Conservation (phyloP, 1,140 invertebrate species). For the Papilio helenus region DNA sequence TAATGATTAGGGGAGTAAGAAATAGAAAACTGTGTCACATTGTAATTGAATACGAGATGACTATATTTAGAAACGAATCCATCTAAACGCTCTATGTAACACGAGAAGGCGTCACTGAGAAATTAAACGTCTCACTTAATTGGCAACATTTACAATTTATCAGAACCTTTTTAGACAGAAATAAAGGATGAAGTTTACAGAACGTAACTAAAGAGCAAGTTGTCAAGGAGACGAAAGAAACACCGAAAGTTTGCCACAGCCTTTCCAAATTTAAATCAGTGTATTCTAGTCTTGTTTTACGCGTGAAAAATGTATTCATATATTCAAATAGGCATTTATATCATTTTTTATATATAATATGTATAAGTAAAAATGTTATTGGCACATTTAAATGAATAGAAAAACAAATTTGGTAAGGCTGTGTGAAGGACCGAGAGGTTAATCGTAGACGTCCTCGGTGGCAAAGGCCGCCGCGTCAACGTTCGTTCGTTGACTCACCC, state of each 20-base stretch:
- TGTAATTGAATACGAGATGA: background rate
- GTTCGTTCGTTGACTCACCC: slow-evolving; percentile 35
- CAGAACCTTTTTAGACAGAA: background rate
- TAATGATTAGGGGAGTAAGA: background rate
- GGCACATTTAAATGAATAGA: slow-evolving; percentile 16
- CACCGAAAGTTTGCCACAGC: too few relatives aligned
- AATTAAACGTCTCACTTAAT: background rate
- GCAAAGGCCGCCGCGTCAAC: slow-evolving; percentile 22
- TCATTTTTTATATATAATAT: background rate
- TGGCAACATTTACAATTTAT: background rate
- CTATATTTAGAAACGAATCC: background rate
- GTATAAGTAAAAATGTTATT: background rate
- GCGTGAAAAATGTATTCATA: background rate
- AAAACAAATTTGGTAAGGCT: slow-evolving; percentile 26
- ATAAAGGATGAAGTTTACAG: background rate
- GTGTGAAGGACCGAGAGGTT: slow-evolving; percentile 35
- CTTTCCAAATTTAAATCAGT: background rate
- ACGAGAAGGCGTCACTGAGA: background rate
- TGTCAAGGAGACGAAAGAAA: too few relatives aligned
- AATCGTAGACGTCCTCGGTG: slow-evolving; percentile 36
- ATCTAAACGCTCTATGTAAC: background rate
- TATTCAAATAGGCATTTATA: background rate
- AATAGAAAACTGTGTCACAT: slow-evolving; percentile 3
- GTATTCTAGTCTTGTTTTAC: background rate
- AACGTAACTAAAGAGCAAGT: background rate